These are phyloP conservation scores for Xiphydria camelus DNA, from an alignment of 2,888 invertebrate genomes.

Conservation along the genomic window DNA sequence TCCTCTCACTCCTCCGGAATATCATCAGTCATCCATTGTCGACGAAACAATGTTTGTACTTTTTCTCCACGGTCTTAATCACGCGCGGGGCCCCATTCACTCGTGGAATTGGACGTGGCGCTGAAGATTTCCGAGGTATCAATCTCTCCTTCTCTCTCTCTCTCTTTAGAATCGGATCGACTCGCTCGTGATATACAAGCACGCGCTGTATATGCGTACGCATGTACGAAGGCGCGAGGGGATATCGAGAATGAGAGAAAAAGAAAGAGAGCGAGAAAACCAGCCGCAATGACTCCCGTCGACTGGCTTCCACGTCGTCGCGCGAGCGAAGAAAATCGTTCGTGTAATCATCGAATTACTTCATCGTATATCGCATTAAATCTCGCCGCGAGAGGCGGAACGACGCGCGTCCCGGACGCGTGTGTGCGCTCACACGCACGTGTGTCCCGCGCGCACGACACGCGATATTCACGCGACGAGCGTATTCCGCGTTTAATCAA, in stretches of 20 bases:
- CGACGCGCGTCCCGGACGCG: too few species aligned
- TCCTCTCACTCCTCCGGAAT: not conserved
- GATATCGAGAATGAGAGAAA: not conserved
- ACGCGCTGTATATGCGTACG: too few species aligned
- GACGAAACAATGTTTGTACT: constrained; percentile 14
- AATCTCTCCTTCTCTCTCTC: constrained; percentile 1
- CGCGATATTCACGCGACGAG: constrained; percentile 3
- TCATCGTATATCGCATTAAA: too few species aligned
- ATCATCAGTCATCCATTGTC: constrained; percentile 13
- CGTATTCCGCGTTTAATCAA: constrained; percentile 28
- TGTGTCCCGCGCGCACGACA: too few species aligned
- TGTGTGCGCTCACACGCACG: too few species aligned
- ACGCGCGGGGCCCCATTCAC: constrained; percentile 6
- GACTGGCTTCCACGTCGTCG: not conserved
- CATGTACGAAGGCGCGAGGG: too few species aligned
- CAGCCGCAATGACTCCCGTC: not conserved
- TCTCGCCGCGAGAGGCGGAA: too few species aligned
- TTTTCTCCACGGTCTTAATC: constrained; percentile 9
- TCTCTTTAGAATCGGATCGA: too few species aligned
- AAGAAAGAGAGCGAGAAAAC: not conserved
- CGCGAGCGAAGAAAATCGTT: too few species aligned
- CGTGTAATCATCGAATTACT: too few species aligned
- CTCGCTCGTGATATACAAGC: too few species aligned
- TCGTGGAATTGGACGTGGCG: constrained; percentile 7
- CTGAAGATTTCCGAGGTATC: not conserved